Conservation (phyloP, 2,888 invertebrate species). For the Drosophila quinaria region DNA sequence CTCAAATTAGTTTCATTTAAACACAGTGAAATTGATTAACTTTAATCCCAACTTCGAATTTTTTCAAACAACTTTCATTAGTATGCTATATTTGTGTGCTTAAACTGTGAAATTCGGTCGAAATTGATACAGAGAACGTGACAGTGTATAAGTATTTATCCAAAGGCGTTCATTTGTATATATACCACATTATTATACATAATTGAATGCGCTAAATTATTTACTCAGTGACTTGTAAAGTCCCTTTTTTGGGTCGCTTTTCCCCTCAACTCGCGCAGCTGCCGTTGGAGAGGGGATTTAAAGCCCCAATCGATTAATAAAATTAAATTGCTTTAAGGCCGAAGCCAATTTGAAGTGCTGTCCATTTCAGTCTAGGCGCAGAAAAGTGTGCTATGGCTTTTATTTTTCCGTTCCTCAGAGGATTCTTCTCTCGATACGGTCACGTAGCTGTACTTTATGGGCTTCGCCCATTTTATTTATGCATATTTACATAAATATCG, state of each 20-base stretch:
- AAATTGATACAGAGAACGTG: conserved; percentile 27
- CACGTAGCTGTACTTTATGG: conserved; percentile 58
- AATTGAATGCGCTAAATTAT: conserved; percentile 74
- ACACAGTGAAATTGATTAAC: no score
- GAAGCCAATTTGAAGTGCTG: conserved; percentile 41
- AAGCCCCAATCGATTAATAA: conserved; percentile 64
- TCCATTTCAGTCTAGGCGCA: conserved; percentile 20
- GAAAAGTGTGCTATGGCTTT: conserved; percentile 50
- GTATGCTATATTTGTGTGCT: background rate
- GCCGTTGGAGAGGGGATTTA: conserved; percentile 15
- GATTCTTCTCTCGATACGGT: conserved; percentile 16
- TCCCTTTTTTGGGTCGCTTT: conserved; percentile 14
- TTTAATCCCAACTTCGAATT: no score
- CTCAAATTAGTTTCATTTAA: background rate
- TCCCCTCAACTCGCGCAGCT: background rate
- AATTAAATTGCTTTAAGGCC: conserved; percentile 73
- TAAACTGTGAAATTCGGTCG: conserved; percentile 8
- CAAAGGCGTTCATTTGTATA: conserved; percentile 39
- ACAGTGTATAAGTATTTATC: background rate
- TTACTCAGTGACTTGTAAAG: conserved; percentile 62
- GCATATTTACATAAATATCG: conserved; percentile 66
- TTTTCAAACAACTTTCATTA: background rate
- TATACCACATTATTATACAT: conserved; percentile 66
- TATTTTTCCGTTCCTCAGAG: background rate
- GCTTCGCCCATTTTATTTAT: conserved; percentile 54